Base-by-base conservation (phyloP, 1,140 invertebrate species). In the Eufriesea mexicana region DNA sequence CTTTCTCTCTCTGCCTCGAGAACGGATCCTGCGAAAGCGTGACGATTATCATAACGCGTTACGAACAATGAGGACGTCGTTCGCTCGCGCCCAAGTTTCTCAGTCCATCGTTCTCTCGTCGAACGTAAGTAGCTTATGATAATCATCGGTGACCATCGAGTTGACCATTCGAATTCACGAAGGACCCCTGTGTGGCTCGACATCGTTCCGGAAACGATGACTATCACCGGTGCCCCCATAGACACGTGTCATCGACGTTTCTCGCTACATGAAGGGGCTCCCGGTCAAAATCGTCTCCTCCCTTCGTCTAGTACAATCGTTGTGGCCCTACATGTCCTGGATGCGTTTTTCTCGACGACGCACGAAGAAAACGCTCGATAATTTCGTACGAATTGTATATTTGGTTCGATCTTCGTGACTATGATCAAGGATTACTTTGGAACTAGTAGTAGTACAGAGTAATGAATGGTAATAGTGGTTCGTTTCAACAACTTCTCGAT, bases 331-430 rank as follows among this genome's bases (percentile, higher is more conserved):
- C 18, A 35, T 51, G 23, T 75, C 51, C 23, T 47, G 79, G 28
- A 76, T 49, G 42, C 42, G n/a, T 67, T 64, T 57, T 23, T 68
- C 35, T 35, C 79, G 51, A 55, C 25, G 72, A 82, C 49, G 73
- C 79, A 76, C 79, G 79, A 76, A 76, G 62, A 76, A 67, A 76
- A 82, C 79, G 77, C 77, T 55, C 25, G 51, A 28, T 20, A 49
- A 72, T 20, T 61, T 47, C 42, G 42, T 59, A 67, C 64, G n/a
- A 25, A 25, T 68, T 68, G 6, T 45, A 49, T 25, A 49, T 25
- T 67, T 20, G 20, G 20, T 23, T 66, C 28, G 62, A 4, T 64
- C 35, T 42, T 64, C 61, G 61, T 28, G 61, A 28, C 28, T 66
- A 9, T 23, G 64, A 67, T 67, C n/a, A 16, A 70, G 45, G n/a